Conservation (phyloP, 2,797 vertebrate genomes). For the Oceanodroma leucorhoa region DNA sequence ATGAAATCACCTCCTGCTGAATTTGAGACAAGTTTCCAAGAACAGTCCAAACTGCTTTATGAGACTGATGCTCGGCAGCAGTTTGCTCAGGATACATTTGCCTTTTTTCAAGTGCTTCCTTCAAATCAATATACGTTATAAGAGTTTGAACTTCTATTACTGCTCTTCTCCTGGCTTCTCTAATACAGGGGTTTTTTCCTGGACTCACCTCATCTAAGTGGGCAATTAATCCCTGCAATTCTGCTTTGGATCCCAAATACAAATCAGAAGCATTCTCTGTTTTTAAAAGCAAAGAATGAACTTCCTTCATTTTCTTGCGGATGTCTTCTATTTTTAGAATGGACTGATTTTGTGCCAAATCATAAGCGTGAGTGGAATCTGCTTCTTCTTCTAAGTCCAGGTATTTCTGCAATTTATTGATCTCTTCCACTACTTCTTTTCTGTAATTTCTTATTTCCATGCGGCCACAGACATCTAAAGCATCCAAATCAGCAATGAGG, state of each 20-base stretch:
- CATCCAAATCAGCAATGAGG: conserved; percentile 91
- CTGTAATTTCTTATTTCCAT: conserved; percentile 91
- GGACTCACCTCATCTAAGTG: conserved; percentile 91
- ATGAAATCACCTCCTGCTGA: conserved; percentile 90
- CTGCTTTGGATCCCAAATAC: conserved; percentile 85
- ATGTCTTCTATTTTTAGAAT: conserved; percentile 93
- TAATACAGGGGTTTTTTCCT: conserved; percentile 94
- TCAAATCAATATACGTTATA: conserved; percentile 90
- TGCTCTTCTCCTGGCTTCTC: conserved; percentile 91
- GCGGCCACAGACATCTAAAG: conserved; percentile 90
- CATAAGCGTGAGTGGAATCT: conserved; percentile 84
- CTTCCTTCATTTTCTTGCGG: conserved; percentile 83
- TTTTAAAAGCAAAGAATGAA: conserved; percentile 83
- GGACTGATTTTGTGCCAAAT: conserved; percentile 91
- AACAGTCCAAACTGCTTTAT: conserved; percentile 86
- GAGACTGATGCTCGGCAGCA: conserved; percentile 76
- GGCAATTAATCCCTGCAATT: conserved; percentile 89
- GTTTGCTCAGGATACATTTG: conserved; percentile 56
- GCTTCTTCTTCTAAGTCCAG: conserved; percentile 94
- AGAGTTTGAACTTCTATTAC: conserved; percentile 93
- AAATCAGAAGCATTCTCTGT: conserved; percentile 83
- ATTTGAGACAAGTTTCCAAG: conserved; percentile 89
- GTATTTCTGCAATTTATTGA: conserved; percentile 91
- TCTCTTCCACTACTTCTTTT: conserved; percentile 95
- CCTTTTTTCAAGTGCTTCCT: conserved; percentile 85